These are phyloP conservation scores for Coregonus ussuriensis DNA, from an alignment of 2,797 vertebrate species.

Conservation along the genomic window DNA sequence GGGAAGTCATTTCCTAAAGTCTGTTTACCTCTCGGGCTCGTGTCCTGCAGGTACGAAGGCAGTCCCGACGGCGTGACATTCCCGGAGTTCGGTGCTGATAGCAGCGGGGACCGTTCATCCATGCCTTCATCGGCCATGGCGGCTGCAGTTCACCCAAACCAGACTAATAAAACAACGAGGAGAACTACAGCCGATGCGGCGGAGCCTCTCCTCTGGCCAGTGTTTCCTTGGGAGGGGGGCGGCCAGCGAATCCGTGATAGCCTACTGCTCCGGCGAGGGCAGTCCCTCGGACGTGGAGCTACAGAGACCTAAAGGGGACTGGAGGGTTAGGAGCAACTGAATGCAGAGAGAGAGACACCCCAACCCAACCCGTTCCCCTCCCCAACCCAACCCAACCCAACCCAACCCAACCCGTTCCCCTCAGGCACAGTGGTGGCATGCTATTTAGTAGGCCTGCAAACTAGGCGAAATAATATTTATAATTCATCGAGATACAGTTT, in stretches of 20 bases:
- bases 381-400: no score
- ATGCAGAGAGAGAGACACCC: background rate
- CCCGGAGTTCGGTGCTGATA: constrained; percentile 88
- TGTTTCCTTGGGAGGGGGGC: constrained; percentile 24
- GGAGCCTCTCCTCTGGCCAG: constrained; percentile 26
- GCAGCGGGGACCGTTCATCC: constrained; percentile 93
- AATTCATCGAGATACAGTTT: no score
- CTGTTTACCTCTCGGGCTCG: constrained; percentile 89
- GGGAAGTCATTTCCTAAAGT: constrained; percentile 15
- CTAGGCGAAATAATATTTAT: no score
- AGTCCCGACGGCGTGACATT: constrained; percentile 87
- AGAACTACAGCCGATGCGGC: constrained; percentile 5
- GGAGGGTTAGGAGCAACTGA: background rate
- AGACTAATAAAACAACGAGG: constrained; percentile 18
- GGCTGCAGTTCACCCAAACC: constrained; percentile 30
- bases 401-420: background rate
- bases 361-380: background rate
- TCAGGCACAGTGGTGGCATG: no score
- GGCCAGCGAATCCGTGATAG: constrained; percentile 18
- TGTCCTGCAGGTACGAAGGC: constrained; percentile 88
- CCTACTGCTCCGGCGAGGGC: constrained; percentile 34
- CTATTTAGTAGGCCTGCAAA: no score
- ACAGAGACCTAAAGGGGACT: constrained; percentile 14
- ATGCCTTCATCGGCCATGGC: constrained; percentile 90
- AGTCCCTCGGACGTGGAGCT: constrained; percentile 34